Evolutionary conservation across 1,140 invertebrate species (phyloP), one percentile per base, ranked within the genome.

Genomic region (Heterodera schachtii): DNA sequence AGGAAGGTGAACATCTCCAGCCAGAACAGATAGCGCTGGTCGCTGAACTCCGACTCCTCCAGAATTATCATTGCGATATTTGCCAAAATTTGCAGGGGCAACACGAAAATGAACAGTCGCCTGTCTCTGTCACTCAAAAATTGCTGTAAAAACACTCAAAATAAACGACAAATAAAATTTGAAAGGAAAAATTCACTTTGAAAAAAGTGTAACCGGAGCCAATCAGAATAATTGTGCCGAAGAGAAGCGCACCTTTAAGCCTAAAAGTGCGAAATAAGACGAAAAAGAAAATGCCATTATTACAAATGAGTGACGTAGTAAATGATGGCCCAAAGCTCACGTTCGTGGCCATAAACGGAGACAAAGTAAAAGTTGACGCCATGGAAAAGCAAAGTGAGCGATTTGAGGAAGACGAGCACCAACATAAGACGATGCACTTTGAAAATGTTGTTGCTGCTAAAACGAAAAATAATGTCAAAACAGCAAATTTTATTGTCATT

Each of bases 151-250:
- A 98, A 98, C 47, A 96, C 6, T 13, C 11, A 31, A 31, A 43
- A 41, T 11, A 41, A 41, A 52, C 49, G 49, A 11, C n/a, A n/a
- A n/a, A n/a, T n/a, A n/a, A 66, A 44, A n/a, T 13, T 69, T 67
- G 8, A n/a, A n/a, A n/a, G 60, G 8, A 99, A n/a, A n/a, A 91
- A 83, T 98, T 95, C 87, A 98, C 95, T 90, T 99, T 99, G 75
- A 99, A 96, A 89, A 98, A 98, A 46, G 96, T 96, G 95, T 97
- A 99, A 1, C 97, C 97, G 49, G 97, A 97, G 57, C 97, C 97
- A 84, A 99, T 95, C 11, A 99, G 92, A 11, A 98, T 94, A 84
- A 99, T 95, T 0, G 96, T 97, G 66, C 97, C 95, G 90, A 99
- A 98, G 64, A 99, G 91, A 31, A 99, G 93, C 0, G 96, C 95